Evolutionary conservation across 1,140 invertebrate genomes (phyloP), one percentile per base, ranked within the genome.

Genomic region (Pseudomyrmex concolor): DNA sequence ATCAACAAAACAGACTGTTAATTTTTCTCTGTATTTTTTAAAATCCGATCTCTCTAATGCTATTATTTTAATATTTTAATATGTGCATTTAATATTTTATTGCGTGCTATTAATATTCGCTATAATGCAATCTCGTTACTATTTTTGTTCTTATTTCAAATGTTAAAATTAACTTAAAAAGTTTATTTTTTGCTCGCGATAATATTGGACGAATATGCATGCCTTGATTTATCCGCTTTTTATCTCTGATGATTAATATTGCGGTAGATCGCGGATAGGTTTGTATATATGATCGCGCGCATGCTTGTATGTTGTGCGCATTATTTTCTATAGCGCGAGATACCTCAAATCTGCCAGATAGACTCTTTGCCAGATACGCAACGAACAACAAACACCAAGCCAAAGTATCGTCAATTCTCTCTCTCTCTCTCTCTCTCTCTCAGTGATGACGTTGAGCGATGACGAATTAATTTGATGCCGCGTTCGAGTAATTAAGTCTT

Each of bases 371-470:
- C 84, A 88, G 67, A 86, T 86, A 76, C 63, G 43, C 70, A 72
- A 63, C 50, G 60, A 25, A 72, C 67, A 84, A 51, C 70, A 66
- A 34, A 76, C 63, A 45, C 2, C 62, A 64, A 51, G 67, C 84
- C 81, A 87, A 81, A 84, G 60, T 71, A 76, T 87, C 86, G 57
- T 89, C 86, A 78, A 78, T 84, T 88, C 34, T 34, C 5, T 34
- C 34, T 34, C 34, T 34, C 34, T 59, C 43, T 8, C 15, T 34
- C 34, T 34, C 0, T 7, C 34, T 34, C 34, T 34, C 34, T 34
- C 34, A 34, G 34, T 7, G 34, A 34, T 34, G n/a, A 34, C 34
- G 34, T 34, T 5, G 34, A 34, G 34, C 34, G 5, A 34, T 5
- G 34, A 34, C 0, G 34, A 34, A 34, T 34, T 34, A 34, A 34